These are phyloP conservation scores for Aphidius ervi DNA, from an alignment of 1,140 invertebrate species.

Conservation along the genomic window DNA sequence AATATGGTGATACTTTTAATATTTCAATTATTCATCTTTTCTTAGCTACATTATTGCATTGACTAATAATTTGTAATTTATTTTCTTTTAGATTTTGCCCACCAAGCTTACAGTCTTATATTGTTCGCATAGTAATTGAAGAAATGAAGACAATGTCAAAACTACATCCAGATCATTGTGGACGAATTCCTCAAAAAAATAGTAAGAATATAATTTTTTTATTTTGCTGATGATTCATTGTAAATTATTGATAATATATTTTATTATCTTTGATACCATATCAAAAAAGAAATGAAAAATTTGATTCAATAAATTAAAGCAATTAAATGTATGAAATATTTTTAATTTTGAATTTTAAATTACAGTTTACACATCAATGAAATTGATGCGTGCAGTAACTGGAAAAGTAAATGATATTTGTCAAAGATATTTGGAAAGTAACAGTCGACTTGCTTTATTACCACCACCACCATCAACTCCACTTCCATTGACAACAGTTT, in stretches of 20 bases:
- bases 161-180: conserved; percentile 61
- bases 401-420: conserved; percentile 68
- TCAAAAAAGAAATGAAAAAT: too few species aligned
- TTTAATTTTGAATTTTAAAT: conserved; percentile 27
- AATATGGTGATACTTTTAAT: conserved; percentile 55
- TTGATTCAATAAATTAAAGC: too few species aligned
- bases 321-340: background rate
- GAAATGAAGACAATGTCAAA: conserved; percentile 60
- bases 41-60: too few species aligned
- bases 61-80: conserved; percentile 3
- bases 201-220: conserved; percentile 46
- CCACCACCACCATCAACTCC: conserved; percentile 54
- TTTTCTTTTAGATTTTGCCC: conserved; percentile 65
- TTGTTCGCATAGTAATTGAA: conserved; percentile 62
- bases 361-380: conserved; percentile 66
- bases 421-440: conserved; percentile 59
- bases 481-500: conserved; percentile 54
- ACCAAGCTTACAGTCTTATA: conserved; percentile 58
- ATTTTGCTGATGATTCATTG: background rate
- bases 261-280: too few species aligned
- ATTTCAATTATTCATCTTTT: conserved; percentile 43
- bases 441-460: conserved; percentile 54
- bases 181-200: conserved; percentile 56
- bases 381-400: conserved; percentile 69
- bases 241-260: too few species aligned